A percentile compares a stretch with the other conserved stretches of the same genome.
These are phyloP conservation scores for Anolis apletophallus DNA, from an alignment of 2,797 vertebrate genomes.

Conservation along the genomic window DNA sequence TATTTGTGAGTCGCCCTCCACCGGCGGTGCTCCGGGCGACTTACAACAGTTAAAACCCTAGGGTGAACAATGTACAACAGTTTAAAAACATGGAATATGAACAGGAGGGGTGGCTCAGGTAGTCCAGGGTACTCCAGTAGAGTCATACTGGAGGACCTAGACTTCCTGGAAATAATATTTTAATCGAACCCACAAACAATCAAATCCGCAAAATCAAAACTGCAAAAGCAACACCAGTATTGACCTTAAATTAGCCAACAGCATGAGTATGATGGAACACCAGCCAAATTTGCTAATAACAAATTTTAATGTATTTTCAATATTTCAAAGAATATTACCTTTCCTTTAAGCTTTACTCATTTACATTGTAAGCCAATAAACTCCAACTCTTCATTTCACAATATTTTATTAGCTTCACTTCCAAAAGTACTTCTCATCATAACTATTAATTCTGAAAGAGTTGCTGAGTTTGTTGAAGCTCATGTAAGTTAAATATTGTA, in stretches of 20 bases:
- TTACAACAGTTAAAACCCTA: too few species aligned
- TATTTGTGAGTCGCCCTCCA: too few species aligned
- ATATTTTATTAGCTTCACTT: neutral
- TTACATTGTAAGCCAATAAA: neutral
- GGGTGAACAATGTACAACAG: too few species aligned
- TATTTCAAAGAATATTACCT: conserved; percentile 6
- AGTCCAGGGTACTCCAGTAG: too few species aligned
- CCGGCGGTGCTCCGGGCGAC: too few species aligned
- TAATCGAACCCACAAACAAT: too few species aligned
- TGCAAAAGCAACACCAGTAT: neutral
- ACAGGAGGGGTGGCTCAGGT: too few species aligned
- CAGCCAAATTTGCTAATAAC: neutral
- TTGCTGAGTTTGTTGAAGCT: neutral
- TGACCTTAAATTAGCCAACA: conserved; percentile 20
- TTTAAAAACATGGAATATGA: too few species aligned
- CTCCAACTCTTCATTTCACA: conserved; percentile 4
- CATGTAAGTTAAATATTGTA: neutral
- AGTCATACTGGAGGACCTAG: too few species aligned
- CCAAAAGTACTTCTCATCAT: neutral
- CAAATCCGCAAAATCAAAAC: too few species aligned
- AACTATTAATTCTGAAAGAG: neutral
- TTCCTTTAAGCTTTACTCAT: conserved; percentile 10
- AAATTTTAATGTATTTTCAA: conserved; percentile 12
- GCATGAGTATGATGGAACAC: conserved; percentile 29
- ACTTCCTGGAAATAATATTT: too few species aligned